Evolutionary conservation across 2,888 invertebrate species (phyloP).

Genomic region (Cephus runcator): DNA sequence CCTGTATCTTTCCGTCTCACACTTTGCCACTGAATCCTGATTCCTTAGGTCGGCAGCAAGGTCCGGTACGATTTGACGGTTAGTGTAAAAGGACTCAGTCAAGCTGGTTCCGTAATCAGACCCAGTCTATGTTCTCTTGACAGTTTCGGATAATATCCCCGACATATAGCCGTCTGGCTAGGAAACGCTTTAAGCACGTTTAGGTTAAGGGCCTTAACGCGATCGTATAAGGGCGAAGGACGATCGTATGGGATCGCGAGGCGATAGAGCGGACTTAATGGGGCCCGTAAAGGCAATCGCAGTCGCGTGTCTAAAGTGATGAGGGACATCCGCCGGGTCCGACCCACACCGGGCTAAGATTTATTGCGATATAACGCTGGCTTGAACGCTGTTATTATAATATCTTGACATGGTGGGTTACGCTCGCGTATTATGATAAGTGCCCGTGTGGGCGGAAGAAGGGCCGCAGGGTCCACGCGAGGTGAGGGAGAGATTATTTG

Average conservation of each 20-base stretch:
- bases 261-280: slow-evolving; percentile 35
- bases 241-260: slow-evolving; percentile 24
- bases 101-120: no score
- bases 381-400: slow-evolving; percentile 33
- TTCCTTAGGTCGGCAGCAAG: slow-evolving; percentile 24
- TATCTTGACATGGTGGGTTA: slow-evolving; percentile 30
- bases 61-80: no score
- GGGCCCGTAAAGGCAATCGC: slow-evolving; percentile 39
- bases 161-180: no score
- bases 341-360: slow-evolving; percentile 25
- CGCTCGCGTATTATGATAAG: slow-evolving; percentile 30
- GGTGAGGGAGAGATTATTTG: slow-evolving; percentile 30
- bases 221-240: no score
- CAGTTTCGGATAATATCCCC: no score
- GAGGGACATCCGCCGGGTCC: slow-evolving; percentile 32
- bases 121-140: no score
- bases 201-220: no score
- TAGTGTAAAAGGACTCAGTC: no score
- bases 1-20: slow-evolving; percentile 23
- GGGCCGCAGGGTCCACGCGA: background rate
- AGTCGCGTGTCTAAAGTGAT: slow-evolving; percentile 36
- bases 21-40: slow-evolving; percentile 43
- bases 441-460: slow-evolving; percentile 16
- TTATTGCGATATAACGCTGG: slow-evolving; percentile 26
- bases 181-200: no score